Conservation (phyloP, 2,888 invertebrate genomes). For the Lumbricus terrestris region DNA sequence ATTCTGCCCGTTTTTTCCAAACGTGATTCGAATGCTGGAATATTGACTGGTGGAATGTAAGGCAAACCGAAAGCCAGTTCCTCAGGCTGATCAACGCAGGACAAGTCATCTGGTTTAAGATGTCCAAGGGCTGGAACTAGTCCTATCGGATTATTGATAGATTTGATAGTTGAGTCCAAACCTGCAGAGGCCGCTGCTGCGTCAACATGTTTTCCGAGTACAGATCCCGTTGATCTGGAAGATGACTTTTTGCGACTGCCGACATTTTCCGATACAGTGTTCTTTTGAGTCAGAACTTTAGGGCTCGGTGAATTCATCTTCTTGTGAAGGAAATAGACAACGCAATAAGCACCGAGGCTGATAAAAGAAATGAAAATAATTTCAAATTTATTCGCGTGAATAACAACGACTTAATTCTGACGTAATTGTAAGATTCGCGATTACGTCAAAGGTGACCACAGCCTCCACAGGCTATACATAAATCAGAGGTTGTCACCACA, state of each 20-base stretch:
- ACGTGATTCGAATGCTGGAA: not conserved
- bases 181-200: not conserved
- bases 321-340: not conserved
- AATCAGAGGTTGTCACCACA: too few species aligned
- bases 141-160: not conserved
- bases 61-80: constrained; percentile 3
- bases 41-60: not conserved
- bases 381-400: not conserved
- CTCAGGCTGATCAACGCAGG: not conserved
- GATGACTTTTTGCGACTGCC: not conserved
- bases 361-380: not conserved
- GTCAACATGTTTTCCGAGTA: not conserved
- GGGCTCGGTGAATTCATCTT: not conserved
- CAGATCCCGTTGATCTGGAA: not conserved
- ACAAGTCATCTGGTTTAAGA: not conserved
- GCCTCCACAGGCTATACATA: too few species aligned
- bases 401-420: not conserved
- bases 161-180: not conserved
- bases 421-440: not conserved
- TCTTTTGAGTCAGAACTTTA: not conserved
- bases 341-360: not conserved
- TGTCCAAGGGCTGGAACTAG: not conserved
- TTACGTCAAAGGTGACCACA: too few species aligned
- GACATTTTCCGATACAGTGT: not conserved
- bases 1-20: not conserved